phyloP scores from a whole-genome alignment of 2,797 vertebrate species.

The Poeciliopsis gracilis region DNA sequence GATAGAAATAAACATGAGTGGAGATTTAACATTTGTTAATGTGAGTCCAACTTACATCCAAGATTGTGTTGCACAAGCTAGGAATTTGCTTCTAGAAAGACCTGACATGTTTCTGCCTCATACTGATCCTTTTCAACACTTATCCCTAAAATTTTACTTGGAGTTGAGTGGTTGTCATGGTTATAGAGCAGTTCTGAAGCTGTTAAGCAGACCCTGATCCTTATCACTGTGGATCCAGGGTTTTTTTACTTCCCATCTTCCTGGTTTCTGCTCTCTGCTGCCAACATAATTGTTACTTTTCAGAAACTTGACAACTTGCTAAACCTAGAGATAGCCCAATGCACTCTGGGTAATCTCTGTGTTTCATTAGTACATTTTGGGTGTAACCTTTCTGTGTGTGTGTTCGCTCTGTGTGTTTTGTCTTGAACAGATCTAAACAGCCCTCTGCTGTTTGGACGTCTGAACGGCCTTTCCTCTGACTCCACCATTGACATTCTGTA shows the following conservation, averaged over 20 bases:
- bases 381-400: neutral
- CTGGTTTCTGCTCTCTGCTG: neutral
- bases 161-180: too few species aligned
- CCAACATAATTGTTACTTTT: neutral
- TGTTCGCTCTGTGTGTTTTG: neutral
- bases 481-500: slow-evolving; percentile 99
- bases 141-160: too few species aligned
- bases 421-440: slow-evolving; percentile 91
- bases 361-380: neutral
- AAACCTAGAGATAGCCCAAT: neutral
- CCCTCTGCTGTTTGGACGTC: slow-evolving; percentile 94
- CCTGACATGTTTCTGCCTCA: neutral
- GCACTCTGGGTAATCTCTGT: neutral
- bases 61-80: neutral
- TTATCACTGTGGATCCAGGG: neutral
- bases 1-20: neutral
- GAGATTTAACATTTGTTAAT: neutral
- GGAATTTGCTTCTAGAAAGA: neutral
- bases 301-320: neutral
- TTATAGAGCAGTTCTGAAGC: too few species aligned
- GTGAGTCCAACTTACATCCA: neutral
- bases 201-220: too few species aligned
- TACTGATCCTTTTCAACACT: neutral
- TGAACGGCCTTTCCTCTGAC: slow-evolving; percentile 98
- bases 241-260: neutral